Evolutionary conservation across 2,888 invertebrate genomes (phyloP), one percentile per base, ranked within the genome.

Genomic region (Rhagonycha fulva): DNA sequence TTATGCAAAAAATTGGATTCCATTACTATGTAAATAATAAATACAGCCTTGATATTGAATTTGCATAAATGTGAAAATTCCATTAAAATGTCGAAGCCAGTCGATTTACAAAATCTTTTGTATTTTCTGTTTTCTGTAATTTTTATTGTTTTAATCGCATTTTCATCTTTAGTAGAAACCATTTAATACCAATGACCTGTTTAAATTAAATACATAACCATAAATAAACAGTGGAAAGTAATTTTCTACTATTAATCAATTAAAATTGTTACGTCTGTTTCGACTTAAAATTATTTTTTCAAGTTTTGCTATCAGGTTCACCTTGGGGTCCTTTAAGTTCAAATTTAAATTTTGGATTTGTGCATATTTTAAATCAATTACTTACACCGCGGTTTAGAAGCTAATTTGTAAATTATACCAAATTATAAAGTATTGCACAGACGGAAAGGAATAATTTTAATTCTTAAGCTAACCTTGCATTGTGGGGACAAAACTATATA

Each of bases 401-500:
- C n/a, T 47, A n/a, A 47, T 9, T n/a, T 47, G 47, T 47, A 47
- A 47, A 47, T 47, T 47, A 47, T 47, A n/a, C 47, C 7, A n/a
- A 47, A n/a, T 47, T 47, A 47, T 47, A 47, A 47, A 47, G 47
- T 47, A n/a, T 47, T 47, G 47, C 47, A 47, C 66, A 73, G 30
- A 60, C 71, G 71, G 73, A 79, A 79, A 70, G 77, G 71, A 70
- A 68, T 68, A 74, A 77, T 77, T 70, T 74, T 76, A 67, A 68
- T 72, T 68, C 68, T 32, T 66, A 12, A 14, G 60, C 72, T 80
- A 83, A 82, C 83, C 83, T 83, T 83, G 82, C 75, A 74, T 80
- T 80, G 83, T 82, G 83, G 83, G 82, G 83, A 82, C 79, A 80
- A 82, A 83, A 78, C 81, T 83, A 83, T 83, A 83, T 81, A 83